Base-by-base conservation (phyloP, 2,113 vertebrate genomes). In the Rhea pennata region DNA sequence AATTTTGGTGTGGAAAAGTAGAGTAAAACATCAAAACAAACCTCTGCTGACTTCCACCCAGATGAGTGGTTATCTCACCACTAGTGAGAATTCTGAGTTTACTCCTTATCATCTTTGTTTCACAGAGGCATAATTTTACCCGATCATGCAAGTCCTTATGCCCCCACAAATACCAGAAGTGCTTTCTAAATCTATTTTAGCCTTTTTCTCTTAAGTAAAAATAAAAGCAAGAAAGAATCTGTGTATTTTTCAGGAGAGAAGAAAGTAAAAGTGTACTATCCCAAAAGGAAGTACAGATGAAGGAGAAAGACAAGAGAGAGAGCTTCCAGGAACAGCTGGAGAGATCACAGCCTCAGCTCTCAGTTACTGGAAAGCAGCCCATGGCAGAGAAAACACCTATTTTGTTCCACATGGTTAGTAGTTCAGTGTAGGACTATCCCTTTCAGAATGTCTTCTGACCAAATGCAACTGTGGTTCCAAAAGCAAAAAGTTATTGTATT, bases 371-470 rank as follows among this genome's bases (percentile, higher is more conserved):
- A 75, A 95, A 85, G 80, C 97, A 98, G 93, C 88, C 95, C 46
- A 96, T 94, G 84, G 97, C 98, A 87, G 97, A 98, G 96, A 94
- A 22, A 76, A 98, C 97, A 22, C 96, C 97, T 0, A 44, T 97
- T 74, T 95, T 98, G 59, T 98, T 98, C 93, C 96, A 98, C 87
- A 62, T 26, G 96, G 98, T 98, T 93, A 98, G 97, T 96, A 85
- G 15, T 12, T 86, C 79, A 75, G 84, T 14, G 13, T 16, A 59
- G 86, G 65, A 46, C 48, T 51, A 42, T 62, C 75, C 53, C 36
- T 73, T 61, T 33, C 51, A 26, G 27, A 72, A 29, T 10, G 22
- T n/a, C 58, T 72, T 78, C 84, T 85, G 17, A 64, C 48, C 54
- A 44, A 40, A 6, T 44, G 9, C 36, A 56, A 2, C 17, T 50